These are phyloP conservation scores for Malacoraja senta DNA, from an alignment of 2,797 vertebrate genomes.

Conservation along the genomic window DNA sequence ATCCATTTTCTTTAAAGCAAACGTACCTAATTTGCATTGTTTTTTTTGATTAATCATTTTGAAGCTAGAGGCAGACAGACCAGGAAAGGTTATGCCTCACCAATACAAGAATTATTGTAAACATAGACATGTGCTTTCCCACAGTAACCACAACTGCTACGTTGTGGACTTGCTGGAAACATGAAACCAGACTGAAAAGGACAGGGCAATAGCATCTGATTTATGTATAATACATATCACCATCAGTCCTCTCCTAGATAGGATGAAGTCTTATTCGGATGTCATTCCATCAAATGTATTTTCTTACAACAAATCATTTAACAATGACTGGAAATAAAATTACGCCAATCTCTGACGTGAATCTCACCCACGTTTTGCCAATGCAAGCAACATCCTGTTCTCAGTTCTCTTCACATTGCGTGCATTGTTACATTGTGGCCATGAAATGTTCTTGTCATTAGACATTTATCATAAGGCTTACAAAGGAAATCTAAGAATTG, in stretches of 20 bases:
- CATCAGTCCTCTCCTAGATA: background rate
- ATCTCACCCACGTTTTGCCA: background rate
- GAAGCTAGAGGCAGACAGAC: background rate
- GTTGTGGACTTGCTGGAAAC: background rate
- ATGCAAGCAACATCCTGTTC: background rate
- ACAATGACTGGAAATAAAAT: slow-evolving; percentile 33
- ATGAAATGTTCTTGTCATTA: background rate
- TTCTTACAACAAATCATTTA: background rate
- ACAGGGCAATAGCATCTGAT: background rate
- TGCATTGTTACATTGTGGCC: background rate
- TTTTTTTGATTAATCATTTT: slow-evolving; percentile 16
- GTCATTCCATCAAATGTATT: background rate
- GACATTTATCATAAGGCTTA: background rate
- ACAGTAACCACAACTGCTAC: background rate
- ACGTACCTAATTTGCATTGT: background rate
- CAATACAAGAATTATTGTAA: slow-evolving; percentile 9
- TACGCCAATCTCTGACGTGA: background rate
- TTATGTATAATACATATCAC: background rate
- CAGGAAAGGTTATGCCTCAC: background rate
- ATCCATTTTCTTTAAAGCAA: background rate
- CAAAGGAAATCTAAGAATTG: background rate
- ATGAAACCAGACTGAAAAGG: background rate
- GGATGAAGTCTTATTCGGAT: background rate
- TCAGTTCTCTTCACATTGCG: background rate
- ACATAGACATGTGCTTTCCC: slow-evolving; percentile 18